Evolutionary conservation across 2,797 vertebrate genomes (phyloP).

Genomic region (Toxotes lorentzi): DNA sequence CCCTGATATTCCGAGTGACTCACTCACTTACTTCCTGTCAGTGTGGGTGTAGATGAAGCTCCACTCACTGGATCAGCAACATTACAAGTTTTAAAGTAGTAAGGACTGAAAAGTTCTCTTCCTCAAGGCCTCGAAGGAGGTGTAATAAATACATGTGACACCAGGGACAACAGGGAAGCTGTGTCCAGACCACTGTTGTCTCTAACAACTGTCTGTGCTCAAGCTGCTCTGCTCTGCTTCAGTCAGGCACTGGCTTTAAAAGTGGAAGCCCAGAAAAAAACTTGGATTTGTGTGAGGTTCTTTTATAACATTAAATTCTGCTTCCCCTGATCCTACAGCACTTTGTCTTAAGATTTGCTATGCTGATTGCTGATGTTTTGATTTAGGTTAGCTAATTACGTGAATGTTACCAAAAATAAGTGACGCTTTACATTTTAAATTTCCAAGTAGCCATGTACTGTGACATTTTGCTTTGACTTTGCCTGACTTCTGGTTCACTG

Average conservation of each 20-base stretch:
- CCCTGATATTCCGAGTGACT: not conserved
- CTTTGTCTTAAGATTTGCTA: not conserved
- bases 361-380: not conserved
- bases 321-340: not conserved
- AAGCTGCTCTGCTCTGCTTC: not conserved
- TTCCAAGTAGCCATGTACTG: not conserved
- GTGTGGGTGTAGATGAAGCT: not conserved
- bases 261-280: not conserved
- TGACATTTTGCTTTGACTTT: no score
- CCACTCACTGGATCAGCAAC: not conserved
- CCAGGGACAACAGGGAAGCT: not conserved
- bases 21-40: not conserved
- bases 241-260: not conserved
- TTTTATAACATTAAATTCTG: no score
- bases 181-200: not conserved
- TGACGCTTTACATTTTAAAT: not conserved
- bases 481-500: not conserved
- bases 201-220: not conserved
- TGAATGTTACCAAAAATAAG: not conserved
- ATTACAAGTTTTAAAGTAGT: not conserved
- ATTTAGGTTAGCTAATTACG: not conserved
- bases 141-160: not conserved
- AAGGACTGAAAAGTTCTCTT: not conserved
- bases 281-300: no score
- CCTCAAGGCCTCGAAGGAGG: not conserved